Base-by-base conservation (phyloP, 2,113 vertebrate species). In the Dendrocopos noguchii region DNA sequence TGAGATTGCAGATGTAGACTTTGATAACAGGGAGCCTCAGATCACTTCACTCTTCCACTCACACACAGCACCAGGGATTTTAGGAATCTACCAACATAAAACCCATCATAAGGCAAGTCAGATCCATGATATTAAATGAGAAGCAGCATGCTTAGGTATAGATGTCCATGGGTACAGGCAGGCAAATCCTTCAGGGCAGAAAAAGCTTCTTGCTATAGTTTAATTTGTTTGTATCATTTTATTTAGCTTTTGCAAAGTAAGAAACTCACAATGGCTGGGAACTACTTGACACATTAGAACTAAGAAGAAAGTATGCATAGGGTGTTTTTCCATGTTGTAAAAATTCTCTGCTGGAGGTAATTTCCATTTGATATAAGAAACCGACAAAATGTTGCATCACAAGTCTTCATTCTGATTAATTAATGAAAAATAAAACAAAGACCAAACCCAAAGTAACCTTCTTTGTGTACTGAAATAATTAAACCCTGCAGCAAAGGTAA, bases 311-410 rank as follows among this genome's bases (percentile, higher is more conserved):
- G 47, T 7, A 28, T 5, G 12, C 27, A 18, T 15, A 5, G 4
- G 31, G 16, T 56, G 7, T 67, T 91, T 82, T 93, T 67, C 80
- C 15, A 8, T 2, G 12, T 10, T 44, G 18, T 55, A 57, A 31
- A 91, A 82, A 18, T 21, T 12, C 17, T 65, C 9, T 24, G 50
- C 10, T 72, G 44, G 22, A 72, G 22, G 29, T 84, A 7, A 34
- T 61, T 76, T 66, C 65, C 75, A 53, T 33, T 28, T 68, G 76
- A 87, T 68, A 87, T 61, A 81, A 76, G 86, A 93, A 90, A 75
- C 18, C 27, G 57, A 20, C 20, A 61, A 72, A 88, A 84, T 16
- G 3, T 56, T 57, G 1, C 25, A 56, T 22, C 52, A 15, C 25
- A 39, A 77, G 14, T 59, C 46, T 84, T 89, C 28, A 17, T 5